Evolutionary conservation across 2,113 vertebrate species (phyloP), one percentile per base, ranked within the genome.

Genomic region (Ascaphus truei): DNA sequence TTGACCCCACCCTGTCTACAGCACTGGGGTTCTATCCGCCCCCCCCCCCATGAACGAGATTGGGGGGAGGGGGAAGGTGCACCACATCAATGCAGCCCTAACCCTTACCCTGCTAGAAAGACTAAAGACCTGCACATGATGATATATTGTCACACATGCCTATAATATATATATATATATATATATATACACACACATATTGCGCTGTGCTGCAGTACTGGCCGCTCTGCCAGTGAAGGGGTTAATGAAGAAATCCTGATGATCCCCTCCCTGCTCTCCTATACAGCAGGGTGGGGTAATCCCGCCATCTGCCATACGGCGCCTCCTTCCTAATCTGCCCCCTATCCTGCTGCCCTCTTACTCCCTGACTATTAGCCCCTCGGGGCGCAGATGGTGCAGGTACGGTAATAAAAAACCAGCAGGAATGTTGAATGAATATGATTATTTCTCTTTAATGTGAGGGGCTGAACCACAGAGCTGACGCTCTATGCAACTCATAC

Each of bases 301-400:
- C 37, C 41, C 63, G 37, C 63, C 63, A 66, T 66, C 63, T 66
- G 63, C 53, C 36, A 53, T 66, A 43, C 43, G 39, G 34, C 41
- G 34, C 52, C 36, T 66, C 50, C 34, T n/a, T 66, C 36, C 51
- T 66, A 66, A 66, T 66, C 63, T 66, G 48, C 63, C 63, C 50
- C 55, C 50, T n/a, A 55, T 43, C 50, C 50, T 66, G 50, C 23
- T 51, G 55, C 63, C 63, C 50, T 43, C 63, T 66, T 11, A 52
- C 26, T 52, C 26, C 34, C 48, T 41, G 25, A 33, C 36, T 33
- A 41, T 66, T 66, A 66, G 55, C 63, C 63, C 48, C 43, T 66
- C 22, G 5, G 25, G n/a, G n/a, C 26, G 9, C 63, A 23, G 16
- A 11, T 37, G 34, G 36, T 34, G 50, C 20, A 31, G 16, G 34